phyloP scores from a whole-genome alignment of 2,888 invertebrate species.

The Cistogaster globosa region DNA sequence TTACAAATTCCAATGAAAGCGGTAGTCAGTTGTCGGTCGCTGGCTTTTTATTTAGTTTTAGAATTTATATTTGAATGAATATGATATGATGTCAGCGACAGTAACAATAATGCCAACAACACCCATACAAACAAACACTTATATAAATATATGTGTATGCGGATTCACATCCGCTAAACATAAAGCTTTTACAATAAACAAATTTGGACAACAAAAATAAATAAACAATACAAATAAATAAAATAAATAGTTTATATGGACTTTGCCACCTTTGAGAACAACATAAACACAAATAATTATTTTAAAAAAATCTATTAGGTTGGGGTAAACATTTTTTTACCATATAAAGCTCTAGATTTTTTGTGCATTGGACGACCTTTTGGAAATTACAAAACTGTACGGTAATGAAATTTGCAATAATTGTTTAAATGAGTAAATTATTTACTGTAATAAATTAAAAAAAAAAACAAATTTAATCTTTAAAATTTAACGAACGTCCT shows the following conservation, averaged over 20 bases:
- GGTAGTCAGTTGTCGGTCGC: constrained; percentile 49
- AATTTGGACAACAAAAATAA: constrained; percentile 47
- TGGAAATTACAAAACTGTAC: not conserved
- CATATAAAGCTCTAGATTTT: too few relatives aligned
- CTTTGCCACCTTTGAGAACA: constrained; percentile 50
- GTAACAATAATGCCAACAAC: constrained; percentile 41
- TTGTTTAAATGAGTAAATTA: not conserved
- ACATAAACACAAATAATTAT: too few relatives aligned
- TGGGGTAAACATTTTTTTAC: not conserved
- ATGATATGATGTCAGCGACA: constrained; percentile 69
- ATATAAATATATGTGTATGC: not conserved
- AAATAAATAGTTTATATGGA: constrained; percentile 37
- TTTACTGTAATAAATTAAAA: not conserved
- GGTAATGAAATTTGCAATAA: not conserved
- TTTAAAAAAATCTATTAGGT: not conserved
- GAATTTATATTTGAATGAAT: constrained; percentile 62
- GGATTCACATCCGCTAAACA: constrained; percentile 70
- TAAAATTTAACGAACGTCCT: not conserved
- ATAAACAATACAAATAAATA: not conserved
- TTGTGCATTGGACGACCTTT: not conserved
- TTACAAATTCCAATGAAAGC: constrained; percentile 41
- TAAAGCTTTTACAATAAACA: constrained; percentile 65
- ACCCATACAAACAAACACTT: not conserved
- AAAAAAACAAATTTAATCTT: not conserved
- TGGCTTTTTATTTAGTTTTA: constrained; percentile 34